Conservation (phyloP, 2,797 vertebrate genomes). For the Lates japonicus region DNA sequence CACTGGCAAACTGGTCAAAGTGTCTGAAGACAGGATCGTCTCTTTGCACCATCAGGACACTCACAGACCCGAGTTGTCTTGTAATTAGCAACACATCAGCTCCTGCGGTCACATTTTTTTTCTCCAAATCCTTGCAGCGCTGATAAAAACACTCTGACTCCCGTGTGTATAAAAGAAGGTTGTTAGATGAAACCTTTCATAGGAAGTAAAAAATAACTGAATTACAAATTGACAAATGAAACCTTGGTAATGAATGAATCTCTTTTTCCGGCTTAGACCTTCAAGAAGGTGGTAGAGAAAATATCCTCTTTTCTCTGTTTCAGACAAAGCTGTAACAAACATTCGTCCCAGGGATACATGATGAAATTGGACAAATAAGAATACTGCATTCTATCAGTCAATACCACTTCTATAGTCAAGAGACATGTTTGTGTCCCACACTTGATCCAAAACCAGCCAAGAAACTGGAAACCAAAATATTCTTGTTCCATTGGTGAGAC, state of each 20-base stretch:
- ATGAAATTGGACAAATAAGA: not conserved
- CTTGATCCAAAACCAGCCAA: not conserved
- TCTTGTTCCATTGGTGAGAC: not conserved
- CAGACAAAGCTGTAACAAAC: not conserved
- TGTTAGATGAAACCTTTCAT: not conserved
- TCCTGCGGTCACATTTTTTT: no score
- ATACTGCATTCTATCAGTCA: not conserved
- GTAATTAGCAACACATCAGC: no score
- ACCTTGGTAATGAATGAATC: not conserved
- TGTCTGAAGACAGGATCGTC: no score
- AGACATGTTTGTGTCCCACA: not conserved
- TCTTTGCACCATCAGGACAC: not conserved
- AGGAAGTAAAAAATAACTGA: not conserved
- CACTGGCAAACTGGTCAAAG: no score
- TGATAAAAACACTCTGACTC: not conserved
- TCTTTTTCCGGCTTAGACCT: not conserved
- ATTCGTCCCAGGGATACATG: not conserved
- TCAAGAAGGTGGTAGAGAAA: not conserved
- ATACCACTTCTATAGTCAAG: rapidly evolving
- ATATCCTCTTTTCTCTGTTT: not conserved
- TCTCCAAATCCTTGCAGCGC: no score
- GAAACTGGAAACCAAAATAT: not conserved
- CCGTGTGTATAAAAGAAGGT: not conserved
- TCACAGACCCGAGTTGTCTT: not conserved
- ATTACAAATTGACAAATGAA: not conserved